phyloP scores from a whole-genome alignment of 2,797 vertebrate genomes.

The Macrochelys suwanniensis region DNA sequence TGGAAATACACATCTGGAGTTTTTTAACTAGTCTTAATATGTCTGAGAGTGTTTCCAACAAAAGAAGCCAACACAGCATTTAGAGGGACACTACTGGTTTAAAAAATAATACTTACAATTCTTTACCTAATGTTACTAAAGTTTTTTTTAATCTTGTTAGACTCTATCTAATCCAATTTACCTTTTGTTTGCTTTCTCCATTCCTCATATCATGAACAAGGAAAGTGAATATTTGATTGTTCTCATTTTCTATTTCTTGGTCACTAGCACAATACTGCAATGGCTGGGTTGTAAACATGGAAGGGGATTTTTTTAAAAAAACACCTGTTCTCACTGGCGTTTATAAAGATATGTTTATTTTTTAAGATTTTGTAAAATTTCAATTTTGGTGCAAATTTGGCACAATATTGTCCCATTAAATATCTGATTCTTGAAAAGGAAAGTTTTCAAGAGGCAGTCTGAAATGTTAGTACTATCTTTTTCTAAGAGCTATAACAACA shows the following conservation, averaged over 20 bases:
- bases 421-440: not conserved
- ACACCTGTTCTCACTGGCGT: not conserved
- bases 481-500: slow-evolving; percentile 33
- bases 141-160: not conserved
- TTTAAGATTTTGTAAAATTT: not conserved
- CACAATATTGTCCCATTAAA: not conserved
- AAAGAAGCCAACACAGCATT: not conserved
- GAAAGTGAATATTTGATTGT: not conserved
- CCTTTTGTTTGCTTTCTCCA: not conserved
- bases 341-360: not conserved
- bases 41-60: not conserved
- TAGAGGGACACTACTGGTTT: not conserved
- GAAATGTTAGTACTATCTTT: slow-evolving; percentile 16
- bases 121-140: not conserved
- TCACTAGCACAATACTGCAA: not conserved
- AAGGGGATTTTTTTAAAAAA: rapidly evolving
- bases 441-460: not conserved
- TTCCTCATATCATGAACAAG: not conserved
- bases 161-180: not conserved
- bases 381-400: not conserved
- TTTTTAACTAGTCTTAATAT: not conserved
- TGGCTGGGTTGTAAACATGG: not conserved
- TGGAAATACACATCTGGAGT: not conserved
- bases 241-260: not conserved
- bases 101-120: not conserved